These are phyloP conservation scores for Darevskia nairensis DNA, from an alignment of 2,797 vertebrate genomes.

Conservation along the genomic window DNA sequence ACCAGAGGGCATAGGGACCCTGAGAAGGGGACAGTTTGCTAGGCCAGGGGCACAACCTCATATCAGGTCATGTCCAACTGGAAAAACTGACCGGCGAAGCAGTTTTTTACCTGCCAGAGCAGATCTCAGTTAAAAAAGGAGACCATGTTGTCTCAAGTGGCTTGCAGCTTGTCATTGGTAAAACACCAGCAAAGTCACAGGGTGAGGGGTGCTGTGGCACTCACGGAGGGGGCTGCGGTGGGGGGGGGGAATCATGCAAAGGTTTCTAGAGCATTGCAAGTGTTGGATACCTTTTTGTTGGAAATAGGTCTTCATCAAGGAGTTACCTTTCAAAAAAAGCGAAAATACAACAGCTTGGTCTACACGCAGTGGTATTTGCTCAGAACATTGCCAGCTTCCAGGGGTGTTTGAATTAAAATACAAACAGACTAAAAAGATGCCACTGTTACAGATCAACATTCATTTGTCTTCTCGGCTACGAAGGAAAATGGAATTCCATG, in stretches of 20 bases:
- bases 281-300: constrained; percentile 35
- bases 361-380: neutral
- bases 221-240: too few relatives aligned
- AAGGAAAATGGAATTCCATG: neutral
- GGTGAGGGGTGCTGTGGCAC: rapidly evolving
- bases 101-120: neutral
- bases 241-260: neutral
- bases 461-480: neutral
- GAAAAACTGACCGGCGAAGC: neutral
- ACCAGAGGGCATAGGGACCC: neutral
- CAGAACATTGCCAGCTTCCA: neutral
- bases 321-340: constrained; percentile 34
- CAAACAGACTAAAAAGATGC: neutral
- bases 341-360: constrained; percentile 24
- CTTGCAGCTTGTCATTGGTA: neutral
- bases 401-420: neutral
- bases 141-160: too few relatives aligned
- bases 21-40: neutral
- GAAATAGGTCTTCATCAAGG: constrained; percentile 41
- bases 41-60: too few relatives aligned
- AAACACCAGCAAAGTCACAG: neutral
- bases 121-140: neutral
- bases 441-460: neutral
- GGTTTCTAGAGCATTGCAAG: neutral
- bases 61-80: neutral